Base-by-base conservation (phyloP, 1,140 invertebrate species). In the Pachypeltis micranthus region DNA sequence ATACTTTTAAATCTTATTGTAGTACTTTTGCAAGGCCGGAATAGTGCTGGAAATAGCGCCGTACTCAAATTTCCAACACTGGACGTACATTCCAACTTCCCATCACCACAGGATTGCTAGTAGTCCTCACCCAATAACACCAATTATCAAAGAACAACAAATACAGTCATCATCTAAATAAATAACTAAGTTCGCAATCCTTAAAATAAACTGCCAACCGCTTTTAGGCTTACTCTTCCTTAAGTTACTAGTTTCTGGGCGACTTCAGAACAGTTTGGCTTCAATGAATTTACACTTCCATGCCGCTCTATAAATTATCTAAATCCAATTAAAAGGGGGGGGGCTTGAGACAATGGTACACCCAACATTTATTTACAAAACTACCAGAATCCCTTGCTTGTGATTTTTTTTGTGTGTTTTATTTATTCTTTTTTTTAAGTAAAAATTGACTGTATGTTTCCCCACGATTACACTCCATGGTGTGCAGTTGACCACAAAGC, bases 371-470 rank as follows among this genome's bases (percentile, higher is more conserved):
- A 47, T 47, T 47, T 47, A 47, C 44, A 47, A 47, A 47, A 47
- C 24, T 39, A 39, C 7, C n/a, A 39, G 24, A 47, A 23, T 47
- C n/a, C n/a, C n/a, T 47, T 16, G n/a, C 14, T 47, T 47, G 10
- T 39, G 7, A 39, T 39, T 39, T 39, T 39, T 39, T 39, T 39
- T 39, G 10, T 39, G n/a, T 39, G 10, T 39, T 10, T 10, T 10
- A n/a, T 23, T 23, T 23, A 2, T 23, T 28, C 57, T 29, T 29
- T 28, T 28, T 28, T 26, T 25, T 23, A 16, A 24, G n/a, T 19
- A 29, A 59, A 59, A 59, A 59, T 23, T 59, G 57, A 59, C 57
- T 59, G 44, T n/a, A n/a, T n/a, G 24, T 47, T 47, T 47, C 44
- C 44, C 44, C 44, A 23, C n/a, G 24, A 47, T n/a, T 23, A n/a